Evolutionary conservation across 2,113 vertebrate genomes (phyloP).

Genomic region (Zosterops pallidus): DNA sequence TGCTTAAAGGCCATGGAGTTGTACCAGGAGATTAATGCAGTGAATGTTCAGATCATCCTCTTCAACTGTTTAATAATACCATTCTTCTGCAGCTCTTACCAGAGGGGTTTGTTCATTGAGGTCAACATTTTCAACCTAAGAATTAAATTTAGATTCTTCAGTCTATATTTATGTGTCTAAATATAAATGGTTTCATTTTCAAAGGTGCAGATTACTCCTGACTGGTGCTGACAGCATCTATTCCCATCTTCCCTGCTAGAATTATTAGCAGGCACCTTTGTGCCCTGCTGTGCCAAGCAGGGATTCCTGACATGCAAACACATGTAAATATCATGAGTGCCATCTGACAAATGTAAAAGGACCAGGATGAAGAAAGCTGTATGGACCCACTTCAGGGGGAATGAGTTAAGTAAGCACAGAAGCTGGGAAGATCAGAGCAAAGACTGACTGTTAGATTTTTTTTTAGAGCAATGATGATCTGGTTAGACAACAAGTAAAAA

Average conservation of each 20-base stretch:
- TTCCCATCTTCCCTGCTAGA: slow-evolving; percentile 32
- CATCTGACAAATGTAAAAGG: slow-evolving; percentile 24
- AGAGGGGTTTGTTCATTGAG: not conserved
- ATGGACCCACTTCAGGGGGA: not conserved
- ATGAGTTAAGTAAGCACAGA: slow-evolving; percentile 19
- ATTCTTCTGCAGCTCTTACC: not conserved
- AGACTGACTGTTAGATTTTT: not conserved
- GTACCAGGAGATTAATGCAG: not conserved
- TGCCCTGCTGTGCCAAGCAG: not conserved
- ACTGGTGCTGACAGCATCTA: slow-evolving; percentile 28
- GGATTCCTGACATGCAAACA: slow-evolving; percentile 59
- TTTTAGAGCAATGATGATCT: slow-evolving; percentile 8
- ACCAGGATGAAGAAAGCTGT: not conserved
- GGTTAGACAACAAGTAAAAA: slow-evolving; percentile 39
- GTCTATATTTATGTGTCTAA: slow-evolving; percentile 47
- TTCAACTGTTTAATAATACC: not conserved
- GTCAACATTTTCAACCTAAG: slow-evolving; percentile 39
- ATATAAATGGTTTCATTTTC: slow-evolving; percentile 59
- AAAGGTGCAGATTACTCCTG: slow-evolving; percentile 34
- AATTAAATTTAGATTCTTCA: slow-evolving; percentile 50
- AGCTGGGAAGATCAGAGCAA: not conserved
- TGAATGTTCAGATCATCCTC: not conserved
- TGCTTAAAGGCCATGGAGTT: not conserved
- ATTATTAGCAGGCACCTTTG: slow-evolving; percentile 13
- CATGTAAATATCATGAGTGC: slow-evolving; percentile 38